phyloP scores from a whole-genome alignment of 2,113 vertebrate species.

The Reinhardtius hippoglossoides region DNA sequence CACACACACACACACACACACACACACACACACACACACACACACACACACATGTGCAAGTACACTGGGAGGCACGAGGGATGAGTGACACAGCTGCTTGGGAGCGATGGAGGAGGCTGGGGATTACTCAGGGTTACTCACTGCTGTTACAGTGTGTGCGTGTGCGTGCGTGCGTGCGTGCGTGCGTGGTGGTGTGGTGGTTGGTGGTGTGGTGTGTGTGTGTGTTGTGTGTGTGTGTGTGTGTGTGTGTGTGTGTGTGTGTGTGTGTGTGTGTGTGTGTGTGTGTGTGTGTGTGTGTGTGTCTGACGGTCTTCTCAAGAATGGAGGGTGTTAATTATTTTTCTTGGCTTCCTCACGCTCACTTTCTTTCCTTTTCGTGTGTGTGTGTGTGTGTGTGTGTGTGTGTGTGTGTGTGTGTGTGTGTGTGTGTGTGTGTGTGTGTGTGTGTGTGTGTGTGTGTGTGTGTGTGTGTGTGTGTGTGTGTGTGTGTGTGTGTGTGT shows the following conservation, averaged over 20 bases:
- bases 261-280: background rate
- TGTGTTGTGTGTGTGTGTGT: background rate
- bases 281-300: background rate
- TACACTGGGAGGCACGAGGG: constrained; percentile 1
- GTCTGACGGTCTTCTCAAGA: no score
- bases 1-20: constrained; percentile 21
- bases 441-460: constrained; percentile 4
- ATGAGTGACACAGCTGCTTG: constrained; percentile 47
- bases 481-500: constrained; percentile 5
- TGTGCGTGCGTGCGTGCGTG: background rate
- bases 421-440: constrained; percentile 4
- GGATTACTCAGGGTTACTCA: constrained; percentile 50
- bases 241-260: background rate
- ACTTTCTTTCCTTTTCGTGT: no score
- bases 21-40: constrained; percentile 4
- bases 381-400: no score
- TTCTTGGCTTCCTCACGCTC: no score
- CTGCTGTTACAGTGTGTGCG: constrained; percentile 11
- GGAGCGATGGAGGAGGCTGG: background rate
- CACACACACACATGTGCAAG: constrained; percentile 5
- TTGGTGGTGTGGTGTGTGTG: no score
- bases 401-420: constrained; percentile 4
- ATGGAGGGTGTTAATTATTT: background rate
- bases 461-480: constrained; percentile 3
- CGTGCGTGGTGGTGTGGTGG: no score